Evolutionary conservation across 1,140 invertebrate species (phyloP), one percentile per base, ranked within the genome.

Genomic region (Lepidurus arcticus): DNA sequence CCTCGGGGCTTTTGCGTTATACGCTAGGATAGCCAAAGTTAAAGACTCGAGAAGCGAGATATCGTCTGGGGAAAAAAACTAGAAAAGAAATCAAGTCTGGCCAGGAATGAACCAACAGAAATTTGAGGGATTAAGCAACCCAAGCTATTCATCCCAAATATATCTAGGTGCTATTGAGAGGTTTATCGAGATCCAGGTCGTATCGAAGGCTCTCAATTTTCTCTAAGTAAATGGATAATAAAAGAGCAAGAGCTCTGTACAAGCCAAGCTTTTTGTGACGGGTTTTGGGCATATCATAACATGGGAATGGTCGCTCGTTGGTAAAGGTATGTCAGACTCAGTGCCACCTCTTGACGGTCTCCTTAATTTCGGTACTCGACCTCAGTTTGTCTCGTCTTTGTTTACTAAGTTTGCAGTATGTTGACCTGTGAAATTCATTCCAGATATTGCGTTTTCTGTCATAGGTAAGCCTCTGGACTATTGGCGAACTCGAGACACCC

Each of bases 401-500:
- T 10, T 16, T 5, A 47, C 2, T 24, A 24, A 24, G 24, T 24
- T 24, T 24, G 24, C 24, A 24, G 45, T 47, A 5, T 10, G 16
- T 11, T n/a, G 53, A 65, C 53, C 7, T 21, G 1, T 16, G 16
- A 65, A 65, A 65, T 21, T 65, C 16, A 65, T 65, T 21, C 53
- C 53, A 16, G 16, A 7, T 65, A 7, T 65, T 65, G 21, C 53
- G 16, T 65, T 65, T 65, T n/a, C 13, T 65, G 7, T 65, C 53
- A 13, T 65, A 65, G 53, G 53, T 21, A 65, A 65, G 53, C 53
- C 53, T 7, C n/a, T 65, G 53, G 53, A 65, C 53, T 65, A 65
- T 10, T 65, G 53, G 53, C 53, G 53, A 65, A 65, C 53, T 10
- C 53, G 53, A 65, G 53, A 65, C 53, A 65, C 53, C 53, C 53